Base-by-base conservation (phyloP, 2,888 invertebrate species). In the Ochlodes sylvanus region DNA sequence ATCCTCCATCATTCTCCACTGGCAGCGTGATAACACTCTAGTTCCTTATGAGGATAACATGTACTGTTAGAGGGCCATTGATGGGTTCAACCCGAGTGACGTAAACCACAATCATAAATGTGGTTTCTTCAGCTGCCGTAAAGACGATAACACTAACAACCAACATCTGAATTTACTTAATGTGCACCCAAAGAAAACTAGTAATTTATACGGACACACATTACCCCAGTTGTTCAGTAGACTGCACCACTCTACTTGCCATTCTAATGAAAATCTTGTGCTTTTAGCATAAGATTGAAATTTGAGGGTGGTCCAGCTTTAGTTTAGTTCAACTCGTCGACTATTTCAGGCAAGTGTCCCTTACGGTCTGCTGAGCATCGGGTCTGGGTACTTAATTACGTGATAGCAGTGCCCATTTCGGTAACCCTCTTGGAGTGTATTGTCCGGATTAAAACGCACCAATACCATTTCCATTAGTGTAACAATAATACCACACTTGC, bases 321-420 rank as follows among this genome's bases (percentile, higher is more conserved):
- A 77, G 79, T 82, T 50, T 84, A 80, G 82, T 84, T 85, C 87
- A 86, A 87, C 87, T 87, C 83, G 80, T 80, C 77, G 76, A 79
- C 82, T 77, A 83, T 83, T 83, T 77, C 76, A 79, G 85, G 71
- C 72, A 69, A 80, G 79, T 86, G 85, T 87, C 86, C 87, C 87
- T 86, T 78, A 85, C 84, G 88, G 89, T 88, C 86, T 84, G 84
- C 79, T 82, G 86, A 85, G 83, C 88, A 88, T 80, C 81, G 84
- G 88, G 84, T 80, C 85, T 79, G 82, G 85, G 82, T 82, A 85
- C 88, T 92, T 92, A 92, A 92, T 91, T 91, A 92, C 86, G 89
- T 91, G 89, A 92, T 91, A 92, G 90, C 78, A 75, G 79, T 79
- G 83, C 85, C 85, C 81, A 85, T 90, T 85, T 82, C 81, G 84